Evolutionary conservation across 2,797 vertebrate genomes (phyloP), one percentile per base, ranked within the genome.

Genomic region (Gallinago stenura): DNA sequence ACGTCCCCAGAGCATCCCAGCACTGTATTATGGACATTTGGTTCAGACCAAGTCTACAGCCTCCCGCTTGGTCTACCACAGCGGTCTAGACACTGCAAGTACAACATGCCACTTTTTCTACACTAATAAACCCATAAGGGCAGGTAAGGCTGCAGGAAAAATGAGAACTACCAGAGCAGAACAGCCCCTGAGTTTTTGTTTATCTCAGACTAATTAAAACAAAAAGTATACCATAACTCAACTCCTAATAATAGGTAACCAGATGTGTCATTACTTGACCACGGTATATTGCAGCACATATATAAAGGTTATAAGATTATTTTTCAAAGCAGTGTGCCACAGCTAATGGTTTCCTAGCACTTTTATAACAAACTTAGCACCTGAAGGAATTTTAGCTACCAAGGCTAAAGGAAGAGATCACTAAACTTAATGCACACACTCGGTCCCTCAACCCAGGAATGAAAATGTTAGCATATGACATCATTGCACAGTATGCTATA

Each of bases 151-250:
- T 82, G 88, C 93, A 93, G 30, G 97, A 97, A 97, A 98, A 97
- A 98, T 93, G 96, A 97, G 95, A 98, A 66, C 93, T 95, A 96
- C 86, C 93, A 70, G 97, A 97, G 97, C 87, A 73, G 97, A 97
- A 97, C 96, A 97, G 97, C 93, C 97, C 93, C 96, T 76, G 96
- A 97, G 96, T 97, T 97, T 98, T 97, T 97, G 97, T 97, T 97
- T 97, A 98, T 97, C 66, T 0, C 71, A 35, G 90, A 97, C 97
- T 98, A 98, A 98, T 98, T 98, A 98, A 98, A 98, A 97, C 97
- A 97, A 96, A 95, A 97, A 95, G 95, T 95, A 68, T 77, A 93
- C 87, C 95, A 96, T 97, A 97, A 97, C 90, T 98, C 97, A 97
- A 64, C 77, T 86, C 93, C 95, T 98, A 97, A 97, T 97, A 98